Percentiles rank a stretch among this genome's conserved stretches.
phyloP scores from a whole-genome alignment of 1,140 invertebrate species.

The Asbolus verrucosus region DNA sequence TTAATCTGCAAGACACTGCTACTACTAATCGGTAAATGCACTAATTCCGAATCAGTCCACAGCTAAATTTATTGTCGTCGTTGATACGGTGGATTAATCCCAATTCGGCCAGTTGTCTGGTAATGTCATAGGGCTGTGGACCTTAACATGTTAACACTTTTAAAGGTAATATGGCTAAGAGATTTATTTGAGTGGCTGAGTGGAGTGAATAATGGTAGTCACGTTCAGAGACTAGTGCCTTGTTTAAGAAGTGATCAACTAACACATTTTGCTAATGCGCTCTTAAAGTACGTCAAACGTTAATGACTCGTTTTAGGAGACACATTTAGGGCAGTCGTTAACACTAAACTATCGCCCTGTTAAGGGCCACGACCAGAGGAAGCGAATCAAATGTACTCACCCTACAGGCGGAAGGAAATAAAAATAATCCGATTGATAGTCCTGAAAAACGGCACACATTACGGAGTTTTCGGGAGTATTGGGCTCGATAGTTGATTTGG shows the following conservation, averaged over 20 bases:
- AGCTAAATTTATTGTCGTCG: no score
- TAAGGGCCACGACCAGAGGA: not conserved
- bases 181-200: not conserved
- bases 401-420: slow-evolving; percentile 2
- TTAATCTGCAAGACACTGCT: not conserved
- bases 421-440: slow-evolving; percentile 6
- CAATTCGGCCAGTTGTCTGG: slow-evolving; percentile 4
- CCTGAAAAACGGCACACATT: slow-evolving; percentile 4
- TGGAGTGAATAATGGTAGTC: slow-evolving; percentile 26
- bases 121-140: not conserved
- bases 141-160: slow-evolving; percentile 6
- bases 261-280: slow-evolving; percentile 36
- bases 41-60: no score
- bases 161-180: slow-evolving; percentile 12
- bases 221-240: slow-evolving; percentile 15
- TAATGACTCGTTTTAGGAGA: slow-evolving; percentile 33
- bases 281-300: slow-evolving; percentile 27
- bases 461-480: not conserved
- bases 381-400: no score
- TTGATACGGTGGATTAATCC: not conserved
- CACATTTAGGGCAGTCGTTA: slow-evolving; percentile 8
- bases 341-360: not conserved
- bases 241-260: slow-evolving; percentile 36
- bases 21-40: no score
- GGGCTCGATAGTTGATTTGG: no score